Evolutionary conservation across 2,888 invertebrate genomes (phyloP).

Genomic region (Agriopis marginaria): DNA sequence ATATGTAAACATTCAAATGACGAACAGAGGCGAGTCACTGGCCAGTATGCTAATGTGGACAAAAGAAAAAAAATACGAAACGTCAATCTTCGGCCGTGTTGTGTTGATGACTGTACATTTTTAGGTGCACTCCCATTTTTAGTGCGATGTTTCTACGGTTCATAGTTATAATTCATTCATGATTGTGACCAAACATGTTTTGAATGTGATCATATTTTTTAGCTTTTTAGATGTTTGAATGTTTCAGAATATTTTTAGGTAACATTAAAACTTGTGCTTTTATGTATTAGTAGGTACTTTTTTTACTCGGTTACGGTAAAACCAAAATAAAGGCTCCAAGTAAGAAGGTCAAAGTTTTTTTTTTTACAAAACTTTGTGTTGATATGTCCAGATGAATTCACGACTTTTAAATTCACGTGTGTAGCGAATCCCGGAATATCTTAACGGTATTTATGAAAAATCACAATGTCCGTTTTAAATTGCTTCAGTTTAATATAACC

Average conservation of each 20-base stretch:
- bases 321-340: too few relatives aligned
- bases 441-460: too few relatives aligned
- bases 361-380: too few relatives aligned
- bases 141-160: constrained; percentile 66
- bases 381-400: too few relatives aligned
- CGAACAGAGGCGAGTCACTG: constrained; percentile 65
- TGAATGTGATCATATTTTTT: constrained; percentile 34
- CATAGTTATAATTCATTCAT: constrained; percentile 59
- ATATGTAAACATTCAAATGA: constrained; percentile 72
- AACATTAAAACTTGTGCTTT: background rate
- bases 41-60: constrained; percentile 79
- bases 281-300: constrained; percentile 57
- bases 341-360: too few relatives aligned
- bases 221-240: background rate
- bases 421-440: too few relatives aligned
- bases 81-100: constrained; percentile 71
- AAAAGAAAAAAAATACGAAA: constrained; percentile 64
- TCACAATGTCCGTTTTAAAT: too few relatives aligned
- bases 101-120: constrained; percentile 80
- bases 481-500: too few relatives aligned
- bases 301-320: too few relatives aligned
- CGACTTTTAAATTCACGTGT: too few relatives aligned
- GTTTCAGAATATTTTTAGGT: background rate
- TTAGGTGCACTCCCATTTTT: constrained; percentile 73
- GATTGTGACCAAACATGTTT: constrained; percentile 46